A percentile compares a stretch with the other conserved stretches of the same genome.
Conservation (phyloP, 2,113 vertebrate genomes). For the Onychostruthus taczanowskii region DNA sequence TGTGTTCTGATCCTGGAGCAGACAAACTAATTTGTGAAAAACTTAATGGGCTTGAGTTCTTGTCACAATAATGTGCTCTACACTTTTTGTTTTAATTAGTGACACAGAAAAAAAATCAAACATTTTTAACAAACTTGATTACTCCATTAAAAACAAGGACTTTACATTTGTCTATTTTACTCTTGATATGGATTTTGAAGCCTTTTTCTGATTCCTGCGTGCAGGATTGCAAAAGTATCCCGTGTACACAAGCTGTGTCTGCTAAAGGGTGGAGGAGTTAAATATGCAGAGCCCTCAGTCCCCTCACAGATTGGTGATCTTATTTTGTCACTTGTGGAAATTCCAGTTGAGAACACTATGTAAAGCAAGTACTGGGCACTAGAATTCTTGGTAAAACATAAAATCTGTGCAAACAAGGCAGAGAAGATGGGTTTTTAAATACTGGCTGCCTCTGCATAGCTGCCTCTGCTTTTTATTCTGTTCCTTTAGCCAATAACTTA, state of each 20-base stretch:
- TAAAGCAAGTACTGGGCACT: not conserved
- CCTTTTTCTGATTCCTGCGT: not conserved
- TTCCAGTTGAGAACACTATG: not conserved
- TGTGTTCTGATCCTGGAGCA: not conserved
- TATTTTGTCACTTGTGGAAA: conserved; percentile 13
- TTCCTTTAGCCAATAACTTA: conserved; percentile 13
- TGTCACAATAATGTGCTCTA: not conserved
- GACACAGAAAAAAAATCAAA: not conserved
- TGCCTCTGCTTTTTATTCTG: not conserved
- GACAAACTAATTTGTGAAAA: not conserved
- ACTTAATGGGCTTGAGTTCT: not conserved
- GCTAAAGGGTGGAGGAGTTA: not conserved
- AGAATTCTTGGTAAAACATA: conserved; percentile 14
- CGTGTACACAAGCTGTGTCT: not conserved
- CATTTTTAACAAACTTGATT: not conserved
- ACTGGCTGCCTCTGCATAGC: not conserved
- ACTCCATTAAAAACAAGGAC: not conserved
- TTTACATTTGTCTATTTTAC: not conserved
- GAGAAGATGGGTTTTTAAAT: not conserved
- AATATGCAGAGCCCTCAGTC: not conserved
- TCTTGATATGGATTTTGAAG: not conserved
- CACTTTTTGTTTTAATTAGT: not conserved
- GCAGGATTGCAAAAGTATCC: not conserved
- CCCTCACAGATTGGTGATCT: not conserved
- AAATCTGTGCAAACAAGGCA: conserved; percentile 20